These are phyloP conservation scores for Delichon dasypus DNA, from an alignment of 2,797 vertebrate species.

Conservation along the genomic window DNA sequence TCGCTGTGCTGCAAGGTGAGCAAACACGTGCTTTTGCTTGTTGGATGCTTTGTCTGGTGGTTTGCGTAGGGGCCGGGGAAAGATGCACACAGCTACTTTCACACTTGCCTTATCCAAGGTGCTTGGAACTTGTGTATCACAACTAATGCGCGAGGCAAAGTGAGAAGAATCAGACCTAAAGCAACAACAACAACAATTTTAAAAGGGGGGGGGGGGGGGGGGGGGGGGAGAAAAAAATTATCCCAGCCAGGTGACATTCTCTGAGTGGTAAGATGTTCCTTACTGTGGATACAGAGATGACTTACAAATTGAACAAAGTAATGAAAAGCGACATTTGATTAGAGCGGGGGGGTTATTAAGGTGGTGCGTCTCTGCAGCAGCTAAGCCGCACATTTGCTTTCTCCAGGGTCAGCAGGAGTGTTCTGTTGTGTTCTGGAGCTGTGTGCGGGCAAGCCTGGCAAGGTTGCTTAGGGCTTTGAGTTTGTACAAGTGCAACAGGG, in stretches of 20 bases:
- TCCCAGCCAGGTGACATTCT: not conserved
- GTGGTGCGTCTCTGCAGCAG: rapidly evolving
- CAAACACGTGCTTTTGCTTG: not conserved
- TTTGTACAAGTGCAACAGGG: rapidly evolving
- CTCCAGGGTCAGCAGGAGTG: not conserved
- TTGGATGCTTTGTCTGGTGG: not conserved
- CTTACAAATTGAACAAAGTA: not conserved
- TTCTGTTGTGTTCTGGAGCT: not conserved
- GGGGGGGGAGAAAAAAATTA: too few relatives aligned
- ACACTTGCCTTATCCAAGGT: not conserved
- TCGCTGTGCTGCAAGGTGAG: not conserved
- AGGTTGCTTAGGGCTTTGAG: not conserved
- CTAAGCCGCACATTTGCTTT: not conserved
- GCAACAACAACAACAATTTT: too few relatives aligned
- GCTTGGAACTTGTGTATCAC: too few relatives aligned
- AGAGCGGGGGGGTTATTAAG: rapidly evolving
- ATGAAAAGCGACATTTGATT: not conserved
- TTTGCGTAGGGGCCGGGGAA: not conserved
- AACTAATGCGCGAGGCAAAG: not conserved
- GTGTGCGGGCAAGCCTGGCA: not conserved
- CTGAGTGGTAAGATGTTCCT: not conserved
- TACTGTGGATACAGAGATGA: not conserved
- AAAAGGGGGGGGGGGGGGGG: too few relatives aligned
- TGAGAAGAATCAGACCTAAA: not conserved
- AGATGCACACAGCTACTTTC: not conserved